phyloP scores from a whole-genome alignment of 2,888 invertebrate species.

The Nephrotoma guestfalica region DNA sequence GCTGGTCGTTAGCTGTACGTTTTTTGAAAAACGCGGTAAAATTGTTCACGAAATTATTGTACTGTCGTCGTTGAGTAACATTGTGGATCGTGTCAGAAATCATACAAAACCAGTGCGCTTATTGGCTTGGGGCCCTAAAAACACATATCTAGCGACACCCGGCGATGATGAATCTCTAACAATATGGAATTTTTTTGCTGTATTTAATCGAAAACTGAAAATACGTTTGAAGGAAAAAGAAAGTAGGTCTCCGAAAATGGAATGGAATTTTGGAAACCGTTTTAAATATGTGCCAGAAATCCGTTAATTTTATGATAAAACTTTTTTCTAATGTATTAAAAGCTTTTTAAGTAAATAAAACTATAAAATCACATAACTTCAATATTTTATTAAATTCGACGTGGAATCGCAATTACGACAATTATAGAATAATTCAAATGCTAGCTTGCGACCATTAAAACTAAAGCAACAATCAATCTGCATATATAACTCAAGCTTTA shows the following conservation, averaged over 20 bases:
- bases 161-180: conserved; percentile 31
- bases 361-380: background rate
- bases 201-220: background rate
- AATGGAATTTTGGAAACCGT: background rate
- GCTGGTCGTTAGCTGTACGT: conserved; percentile 26
- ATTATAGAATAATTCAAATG: background rate
- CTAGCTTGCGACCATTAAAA: background rate
- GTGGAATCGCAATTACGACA: too few species aligned
- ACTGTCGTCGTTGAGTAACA: conserved; percentile 25
- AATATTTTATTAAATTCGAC: background rate
- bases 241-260: background rate
- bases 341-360: background rate
- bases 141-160: conserved; percentile 25
- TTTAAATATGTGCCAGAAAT: background rate
- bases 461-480: background rate
- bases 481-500: background rate
- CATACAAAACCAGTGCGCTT: conserved; percentile 23
- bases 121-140: conserved; percentile 27
- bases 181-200: conserved; percentile 30
- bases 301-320: background rate
- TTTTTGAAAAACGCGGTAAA: conserved; percentile 3
- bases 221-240: background rate
- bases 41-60: conserved; percentile 22
- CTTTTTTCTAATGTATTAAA: background rate
- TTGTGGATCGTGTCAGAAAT: conserved; percentile 24